These are phyloP conservation scores for Pandemis corylana DNA, from an alignment of 2,888 invertebrate genomes.

Conservation along the genomic window DNA sequence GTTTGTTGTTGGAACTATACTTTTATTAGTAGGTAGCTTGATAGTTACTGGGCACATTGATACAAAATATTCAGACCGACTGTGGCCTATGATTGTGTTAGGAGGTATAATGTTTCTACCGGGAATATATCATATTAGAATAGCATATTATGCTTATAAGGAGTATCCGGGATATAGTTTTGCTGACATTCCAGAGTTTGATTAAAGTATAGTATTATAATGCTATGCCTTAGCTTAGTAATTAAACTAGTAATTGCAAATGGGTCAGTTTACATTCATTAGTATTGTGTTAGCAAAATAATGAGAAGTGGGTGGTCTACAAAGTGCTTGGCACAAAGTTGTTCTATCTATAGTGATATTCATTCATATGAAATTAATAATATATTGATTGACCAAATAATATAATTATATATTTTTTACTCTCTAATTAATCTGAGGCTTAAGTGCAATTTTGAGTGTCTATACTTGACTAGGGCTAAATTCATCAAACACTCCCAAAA, in stretches of 20 bases:
- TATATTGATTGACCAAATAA: too few relatives aligned
- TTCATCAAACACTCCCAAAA: too few relatives aligned
- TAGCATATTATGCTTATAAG: conserved; percentile 94
- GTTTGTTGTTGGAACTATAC: conserved; percentile 90
- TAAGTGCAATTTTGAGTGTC: too few relatives aligned
- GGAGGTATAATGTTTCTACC: conserved; percentile 96
- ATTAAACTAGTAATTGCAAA: background rate
- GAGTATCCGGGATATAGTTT: conserved; percentile 94
- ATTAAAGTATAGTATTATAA: conserved; percentile 60
- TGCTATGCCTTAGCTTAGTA: background rate
- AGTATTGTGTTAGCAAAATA: background rate
- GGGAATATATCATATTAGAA: conserved; percentile 95
- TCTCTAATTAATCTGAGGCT: too few relatives aligned
- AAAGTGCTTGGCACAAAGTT: too few relatives aligned
- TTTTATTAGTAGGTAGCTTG: conserved; percentile 91
- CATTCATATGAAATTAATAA: too few relatives aligned
- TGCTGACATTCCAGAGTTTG: conserved; percentile 95
- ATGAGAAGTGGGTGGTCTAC: background rate
- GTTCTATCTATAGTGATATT: too few relatives aligned
- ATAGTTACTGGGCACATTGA: conserved; percentile 93
- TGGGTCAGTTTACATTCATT: background rate
- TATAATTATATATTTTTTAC: too few relatives aligned
- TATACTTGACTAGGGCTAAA: too few relatives aligned
- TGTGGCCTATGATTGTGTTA: conserved; percentile 95
- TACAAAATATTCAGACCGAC: conserved; percentile 93